phyloP scores from a whole-genome alignment of 1,140 invertebrate species.

The Sipha flava region DNA sequence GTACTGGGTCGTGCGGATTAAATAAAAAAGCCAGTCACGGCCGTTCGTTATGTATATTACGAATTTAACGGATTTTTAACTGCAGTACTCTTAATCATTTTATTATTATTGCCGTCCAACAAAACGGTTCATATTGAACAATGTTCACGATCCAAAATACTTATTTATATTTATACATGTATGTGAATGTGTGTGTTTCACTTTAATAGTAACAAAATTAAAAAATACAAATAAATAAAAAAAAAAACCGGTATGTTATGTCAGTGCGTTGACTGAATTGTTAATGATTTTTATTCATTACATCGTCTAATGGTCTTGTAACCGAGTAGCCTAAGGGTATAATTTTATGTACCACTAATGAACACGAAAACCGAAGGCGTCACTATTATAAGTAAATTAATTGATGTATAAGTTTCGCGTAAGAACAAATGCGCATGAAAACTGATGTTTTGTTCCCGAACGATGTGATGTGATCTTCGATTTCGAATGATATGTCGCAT shows the following conservation, averaged over 20 bases:
- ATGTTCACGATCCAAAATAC: neutral
- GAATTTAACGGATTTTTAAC: too few relatives aligned
- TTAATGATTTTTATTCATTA: neutral
- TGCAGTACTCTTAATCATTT: too few relatives aligned
- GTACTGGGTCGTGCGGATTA: neutral
- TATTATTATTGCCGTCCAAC: too few relatives aligned
- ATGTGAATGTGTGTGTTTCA: too few relatives aligned
- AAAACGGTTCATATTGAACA: too few relatives aligned
- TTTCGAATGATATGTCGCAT: too few relatives aligned
- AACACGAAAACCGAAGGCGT: neutral
- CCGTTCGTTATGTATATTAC: neutral
- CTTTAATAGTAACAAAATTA: neutral
- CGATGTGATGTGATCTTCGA: too few relatives aligned
- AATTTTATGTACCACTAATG: neutral
- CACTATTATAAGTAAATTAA: neutral
- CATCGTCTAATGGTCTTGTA: neutral
- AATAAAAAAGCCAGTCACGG: neutral
- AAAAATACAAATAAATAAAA: too few relatives aligned
- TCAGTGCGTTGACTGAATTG: neutral
- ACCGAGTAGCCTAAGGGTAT: neutral
- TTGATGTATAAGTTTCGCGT: neutral
- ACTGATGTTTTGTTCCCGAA: too few relatives aligned
- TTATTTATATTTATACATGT: too few relatives aligned
- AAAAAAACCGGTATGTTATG: neutral
- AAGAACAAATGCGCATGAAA: neutral